Conservation (phyloP, 2,797 vertebrate species). For the Smutsia temminckii region DNA sequence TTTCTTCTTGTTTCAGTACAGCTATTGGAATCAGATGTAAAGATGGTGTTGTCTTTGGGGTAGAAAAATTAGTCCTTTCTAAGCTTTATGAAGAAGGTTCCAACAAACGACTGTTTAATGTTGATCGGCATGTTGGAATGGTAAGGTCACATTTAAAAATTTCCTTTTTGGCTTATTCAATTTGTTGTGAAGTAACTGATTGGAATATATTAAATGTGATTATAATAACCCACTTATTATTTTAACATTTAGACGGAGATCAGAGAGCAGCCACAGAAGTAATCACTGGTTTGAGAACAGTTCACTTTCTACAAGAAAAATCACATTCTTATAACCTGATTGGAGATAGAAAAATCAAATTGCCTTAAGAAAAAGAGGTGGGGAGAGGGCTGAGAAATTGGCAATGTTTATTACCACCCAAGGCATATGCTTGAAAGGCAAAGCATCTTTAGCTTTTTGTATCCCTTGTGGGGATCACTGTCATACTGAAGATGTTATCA, state of each 20-base stretch:
- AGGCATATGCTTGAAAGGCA: neutral
- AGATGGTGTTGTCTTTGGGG: constrained; percentile 97
- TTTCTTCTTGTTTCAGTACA: constrained; percentile 88
- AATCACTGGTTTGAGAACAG: neutral
- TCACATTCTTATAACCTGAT: neutral
- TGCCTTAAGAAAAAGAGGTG: neutral
- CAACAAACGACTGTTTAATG: constrained; percentile 99
- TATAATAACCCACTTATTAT: constrained; percentile 30
- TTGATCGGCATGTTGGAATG: constrained; percentile 98
- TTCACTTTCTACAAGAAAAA: constrained; percentile 3
- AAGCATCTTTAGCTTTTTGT: constrained; percentile 5
- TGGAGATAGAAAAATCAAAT: neutral
- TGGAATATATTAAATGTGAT: constrained; percentile 26
- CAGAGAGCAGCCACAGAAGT: neutral
- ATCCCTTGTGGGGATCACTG: neutral
- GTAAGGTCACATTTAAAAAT: constrained; percentile 84
- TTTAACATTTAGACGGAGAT: constrained; percentile 4
- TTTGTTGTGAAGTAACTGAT: constrained; percentile 53
- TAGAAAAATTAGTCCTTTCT: constrained; percentile 97
- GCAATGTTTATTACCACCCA: neutral
- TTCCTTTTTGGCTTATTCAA: neutral
- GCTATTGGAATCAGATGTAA: constrained; percentile 97
- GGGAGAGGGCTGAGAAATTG: neutral
- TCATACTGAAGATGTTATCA: neutral
- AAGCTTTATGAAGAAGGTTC: constrained; percentile 98